A percentile compares a stretch with the other conserved stretches of the same genome.
Evolutionary conservation across 2,888 invertebrate species (phyloP).

Genomic region (Philopedon plagiatum): DNA sequence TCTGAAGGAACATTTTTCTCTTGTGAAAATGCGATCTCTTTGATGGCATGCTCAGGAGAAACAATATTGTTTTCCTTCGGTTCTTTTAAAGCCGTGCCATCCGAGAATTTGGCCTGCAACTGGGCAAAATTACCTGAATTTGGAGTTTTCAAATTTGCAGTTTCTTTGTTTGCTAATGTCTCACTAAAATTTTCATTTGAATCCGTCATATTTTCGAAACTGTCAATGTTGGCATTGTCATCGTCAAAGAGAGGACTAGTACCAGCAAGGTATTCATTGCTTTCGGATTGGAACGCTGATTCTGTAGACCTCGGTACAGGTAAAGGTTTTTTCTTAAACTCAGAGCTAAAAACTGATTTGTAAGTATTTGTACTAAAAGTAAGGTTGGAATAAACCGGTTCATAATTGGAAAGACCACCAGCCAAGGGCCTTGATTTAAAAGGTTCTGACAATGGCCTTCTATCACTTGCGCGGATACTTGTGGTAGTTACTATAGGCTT

Average conservation of each 20-base stretch:
- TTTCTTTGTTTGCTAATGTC: constrained; percentile 25
- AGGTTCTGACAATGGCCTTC: constrained; percentile 21
- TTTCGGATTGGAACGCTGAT: background rate
- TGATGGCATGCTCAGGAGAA: background rate
- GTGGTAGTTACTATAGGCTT: background rate
- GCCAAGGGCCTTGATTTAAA: constrained; percentile 23
- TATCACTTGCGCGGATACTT: background rate
- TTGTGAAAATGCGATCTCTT: background rate
- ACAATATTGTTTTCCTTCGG: background rate
- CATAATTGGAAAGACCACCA: constrained; percentile 28
- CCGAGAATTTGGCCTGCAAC: background rate
- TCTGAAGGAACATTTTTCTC: constrained; percentile 21
- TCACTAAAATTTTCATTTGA: constrained; percentile 54
- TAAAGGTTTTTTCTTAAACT: constrained; percentile 23
- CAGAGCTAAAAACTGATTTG: background rate
- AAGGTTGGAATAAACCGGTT: constrained; percentile 56
- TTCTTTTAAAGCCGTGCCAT: background rate
- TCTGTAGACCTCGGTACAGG: constrained; percentile 19
- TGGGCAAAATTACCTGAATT: background rate
- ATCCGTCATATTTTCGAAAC: constrained; percentile 52
- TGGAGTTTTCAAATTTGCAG: background rate
- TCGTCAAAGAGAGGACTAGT: background rate
- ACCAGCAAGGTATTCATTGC: constrained; percentile 11
- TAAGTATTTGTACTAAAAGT: background rate
- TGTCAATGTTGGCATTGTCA: constrained; percentile 15